Conservation (phyloP, 1,140 invertebrate species). For the Papilio machaon region DNA sequence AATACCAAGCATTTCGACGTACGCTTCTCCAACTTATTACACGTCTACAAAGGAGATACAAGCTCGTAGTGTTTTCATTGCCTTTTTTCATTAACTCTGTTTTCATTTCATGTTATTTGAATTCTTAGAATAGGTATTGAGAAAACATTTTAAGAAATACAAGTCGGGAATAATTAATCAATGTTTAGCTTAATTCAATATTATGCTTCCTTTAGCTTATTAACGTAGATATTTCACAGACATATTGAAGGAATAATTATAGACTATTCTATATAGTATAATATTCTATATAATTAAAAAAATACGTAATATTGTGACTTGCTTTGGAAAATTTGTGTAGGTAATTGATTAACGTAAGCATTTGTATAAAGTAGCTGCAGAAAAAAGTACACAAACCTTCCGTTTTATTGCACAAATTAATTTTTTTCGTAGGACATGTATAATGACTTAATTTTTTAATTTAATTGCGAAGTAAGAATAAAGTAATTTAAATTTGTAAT, state of each 20-base stretch:
- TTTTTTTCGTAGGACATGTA: background rate
- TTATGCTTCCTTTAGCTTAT: background rate
- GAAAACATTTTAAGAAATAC: constrained; percentile 16
- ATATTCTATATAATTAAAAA: background rate
- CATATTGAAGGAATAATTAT: too few species aligned
- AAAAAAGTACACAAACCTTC: background rate
- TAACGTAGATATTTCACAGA: background rate
- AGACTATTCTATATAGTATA: too few species aligned
- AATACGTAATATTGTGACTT: too few species aligned
- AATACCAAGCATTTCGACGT: constrained; percentile 61
- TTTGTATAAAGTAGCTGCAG: background rate
- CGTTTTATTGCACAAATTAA: background rate
- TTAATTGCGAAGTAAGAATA: constrained; percentile 1
- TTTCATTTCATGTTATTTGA: constrained; percentile 26
- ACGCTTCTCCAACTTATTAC: constrained; percentile 41
- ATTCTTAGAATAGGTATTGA: constrained; percentile 13
- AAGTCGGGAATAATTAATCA: background rate
- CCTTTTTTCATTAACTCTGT: constrained; percentile 32
- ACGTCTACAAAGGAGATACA: constrained; percentile 32
- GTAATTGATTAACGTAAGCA: background rate
- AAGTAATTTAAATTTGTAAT: background rate
- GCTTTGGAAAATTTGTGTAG: background rate
- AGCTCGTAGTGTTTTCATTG: constrained; percentile 25
- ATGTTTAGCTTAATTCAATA: background rate
- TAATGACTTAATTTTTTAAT: constrained; percentile 2